Evolutionary conservation across 2,797 vertebrate species (phyloP), one percentile per base, ranked within the genome.

Genomic region (Sebastes iracundus): DNA sequence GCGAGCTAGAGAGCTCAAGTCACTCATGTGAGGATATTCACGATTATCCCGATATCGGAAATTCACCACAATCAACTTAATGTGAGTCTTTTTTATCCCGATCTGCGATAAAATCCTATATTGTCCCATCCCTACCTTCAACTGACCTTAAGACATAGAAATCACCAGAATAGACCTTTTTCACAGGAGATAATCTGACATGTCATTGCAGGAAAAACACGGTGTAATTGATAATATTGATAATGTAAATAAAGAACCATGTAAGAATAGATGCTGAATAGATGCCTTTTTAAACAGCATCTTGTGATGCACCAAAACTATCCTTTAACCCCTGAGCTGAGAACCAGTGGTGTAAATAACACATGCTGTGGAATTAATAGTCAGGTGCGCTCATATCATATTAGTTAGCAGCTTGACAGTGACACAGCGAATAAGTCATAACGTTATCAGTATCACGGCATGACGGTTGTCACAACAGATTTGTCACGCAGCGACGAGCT

Each of bases 361-460:
- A 16, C 75, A 23, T 22, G 22, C 38, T 20, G 23, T 61, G 8
- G 7, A 33, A 46, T 77, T 62, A 69, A 71, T 60, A 53, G 81
- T 77, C 75, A 90, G 81, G 86, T 91, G 83, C 1, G 25, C 27
- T 88, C 35, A 8, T 46, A 74, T 85, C 62, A 56, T 71, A 82
- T 35, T 22, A 75, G 32, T 56, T 61, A 62, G 32, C 56, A 77
- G 81, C 75, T 72, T 81, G 83, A 89, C 86, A 70, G 75, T 81
- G 88, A 92, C 83, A 80, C 8, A 69, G 75, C 86, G 82, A 86
- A 88, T 81, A 93, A 93, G 91, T 91, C 93, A 71, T 75, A 78
- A 72, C 66, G 52, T 88, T 84, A 82, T 88, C 86, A 59, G 79
- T 82, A 88, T 93, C 86, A 58, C 65, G 10, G 73, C 73, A 14